Evolutionary conservation across 2,888 invertebrate genomes (phyloP).

Genomic region (Tetanocera ferruginea): DNA sequence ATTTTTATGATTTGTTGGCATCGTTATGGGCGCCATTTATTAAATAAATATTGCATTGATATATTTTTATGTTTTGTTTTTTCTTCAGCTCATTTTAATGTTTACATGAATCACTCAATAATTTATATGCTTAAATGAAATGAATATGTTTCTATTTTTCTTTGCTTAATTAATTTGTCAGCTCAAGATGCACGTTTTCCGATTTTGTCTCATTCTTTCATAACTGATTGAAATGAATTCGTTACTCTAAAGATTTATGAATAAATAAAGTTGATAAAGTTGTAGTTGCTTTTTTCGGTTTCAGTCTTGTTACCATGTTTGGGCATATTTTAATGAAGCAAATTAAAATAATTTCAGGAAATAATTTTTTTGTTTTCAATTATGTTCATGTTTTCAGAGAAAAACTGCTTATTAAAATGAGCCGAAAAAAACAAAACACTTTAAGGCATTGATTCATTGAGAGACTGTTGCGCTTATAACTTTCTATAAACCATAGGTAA

Average conservation of each 20-base stretch:
- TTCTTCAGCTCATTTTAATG: background rate
- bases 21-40: background rate
- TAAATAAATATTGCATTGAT: background rate
- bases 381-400: too few relatives aligned
- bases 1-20: background rate
- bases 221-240: background rate
- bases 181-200: slow-evolving; percentile 12
- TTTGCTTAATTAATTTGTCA: background rate
- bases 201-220: slow-evolving; percentile 11
- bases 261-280: background rate
- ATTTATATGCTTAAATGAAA: too few relatives aligned
- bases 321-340: too few relatives aligned
- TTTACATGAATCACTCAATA: background rate
- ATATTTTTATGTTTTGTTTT: background rate
- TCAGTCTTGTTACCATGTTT: background rate
- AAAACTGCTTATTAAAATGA: too few relatives aligned
- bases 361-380: too few relatives aligned
- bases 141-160: too few relatives aligned
- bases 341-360: too few relatives aligned
- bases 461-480: too few relatives aligned
- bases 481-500: too few relatives aligned
- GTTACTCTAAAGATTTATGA: background rate
- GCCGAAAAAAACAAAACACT: background rate
- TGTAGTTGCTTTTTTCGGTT: background rate
- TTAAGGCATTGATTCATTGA: too few relatives aligned